Evolutionary conservation across 2,113 vertebrate species (phyloP).

Genomic region (Rhadina sibilatrix): DNA sequence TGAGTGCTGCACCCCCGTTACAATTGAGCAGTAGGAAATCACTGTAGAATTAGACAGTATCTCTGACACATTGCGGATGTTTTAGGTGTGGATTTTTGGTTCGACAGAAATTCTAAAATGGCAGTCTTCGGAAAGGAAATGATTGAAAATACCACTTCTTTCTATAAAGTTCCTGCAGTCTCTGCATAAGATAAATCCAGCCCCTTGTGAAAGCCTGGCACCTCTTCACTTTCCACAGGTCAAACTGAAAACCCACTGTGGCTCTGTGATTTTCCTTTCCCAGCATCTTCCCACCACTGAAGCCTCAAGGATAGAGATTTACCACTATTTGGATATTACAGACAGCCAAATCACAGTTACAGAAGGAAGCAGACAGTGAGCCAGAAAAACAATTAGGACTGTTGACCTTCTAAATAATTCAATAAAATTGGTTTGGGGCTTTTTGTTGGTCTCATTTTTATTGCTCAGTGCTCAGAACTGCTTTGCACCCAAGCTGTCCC

Average conservation of each 20-base stretch:
- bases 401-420: not conserved
- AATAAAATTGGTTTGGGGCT: not conserved
- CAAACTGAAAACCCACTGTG: not conserved
- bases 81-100: not conserved
- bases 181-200: not conserved
- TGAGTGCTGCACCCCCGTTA: not conserved
- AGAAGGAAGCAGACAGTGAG: not conserved
- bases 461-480: not conserved
- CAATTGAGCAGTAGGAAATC: not conserved
- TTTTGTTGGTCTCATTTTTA: not conserved
- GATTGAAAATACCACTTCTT: fast-evolving
- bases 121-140: not conserved
- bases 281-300: not conserved
- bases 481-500: not conserved
- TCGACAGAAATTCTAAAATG: not conserved
- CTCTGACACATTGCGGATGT: fast-evolving
- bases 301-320: not conserved
- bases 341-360: not conserved
- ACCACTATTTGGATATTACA: not conserved
- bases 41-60: fast-evolving
- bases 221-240: not conserved
- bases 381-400: not conserved
- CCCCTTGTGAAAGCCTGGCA: not conserved
- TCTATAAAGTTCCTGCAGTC: not conserved
- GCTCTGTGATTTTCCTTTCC: not conserved